Evolutionary conservation across 1,140 invertebrate species (phyloP), one percentile per base, ranked within the genome.

Genomic region (Microplitis demolitor): DNA sequence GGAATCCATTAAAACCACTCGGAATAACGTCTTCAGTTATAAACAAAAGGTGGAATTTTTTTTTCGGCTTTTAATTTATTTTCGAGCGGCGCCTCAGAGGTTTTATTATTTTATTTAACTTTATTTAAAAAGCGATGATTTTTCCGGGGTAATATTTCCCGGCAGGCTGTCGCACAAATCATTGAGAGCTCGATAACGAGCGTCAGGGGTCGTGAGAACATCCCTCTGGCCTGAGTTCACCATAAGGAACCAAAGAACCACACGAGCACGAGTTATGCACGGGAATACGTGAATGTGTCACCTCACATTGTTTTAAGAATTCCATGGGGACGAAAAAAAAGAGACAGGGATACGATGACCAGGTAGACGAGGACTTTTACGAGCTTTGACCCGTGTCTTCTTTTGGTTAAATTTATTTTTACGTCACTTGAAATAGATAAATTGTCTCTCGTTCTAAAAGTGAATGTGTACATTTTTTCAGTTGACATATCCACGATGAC

Each of bases 231-330:
- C 11, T 45, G 6, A 11, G 39, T 11, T 45, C 39, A 45, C 39
- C 39, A 3, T 6, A 45, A 24, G 24, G 24, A 24, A 24, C 24
- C 24, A 24, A 24, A 24, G 8, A 33, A 34, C 33, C 16, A 64
- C 13, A 64, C 62, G n/a, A 64, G 35, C n/a, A 74, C 33, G 51
- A 73, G 71, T 73, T 73, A 76, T 76, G 72, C 74, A 72, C 74
- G 58, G 62, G 69, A 35, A 56, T 61, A 69, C 75, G 69, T 61
- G 72, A 77, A 78, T 83, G 80, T 84, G 80, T 84, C 83, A 83
- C 77, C 76, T 76, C 34, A 77, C 78, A 83, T 85, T 85, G 83
- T 85, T 82, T 85, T 80, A 83, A 79, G 67, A 76, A 83, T 83
- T 83, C 81, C 80, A 82, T 77, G 82, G 78, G 78, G 81, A 72